phyloP scores from a whole-genome alignment of 2,113 vertebrate genomes.

The Thamnophis sirtalis region DNA sequence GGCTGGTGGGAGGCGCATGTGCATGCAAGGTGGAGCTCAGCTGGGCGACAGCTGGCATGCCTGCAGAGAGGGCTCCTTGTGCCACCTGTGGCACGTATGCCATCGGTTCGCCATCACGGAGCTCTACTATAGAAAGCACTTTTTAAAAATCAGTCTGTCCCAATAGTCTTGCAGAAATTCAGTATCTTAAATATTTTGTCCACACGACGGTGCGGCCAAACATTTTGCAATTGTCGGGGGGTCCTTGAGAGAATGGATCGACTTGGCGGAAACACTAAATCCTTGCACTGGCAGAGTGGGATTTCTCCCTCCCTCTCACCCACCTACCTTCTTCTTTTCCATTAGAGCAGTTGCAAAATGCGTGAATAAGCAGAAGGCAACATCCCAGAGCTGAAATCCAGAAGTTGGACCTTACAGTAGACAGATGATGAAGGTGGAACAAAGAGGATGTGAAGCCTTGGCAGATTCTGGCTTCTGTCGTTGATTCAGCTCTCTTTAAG shows the following conservation, averaged over 20 bases:
- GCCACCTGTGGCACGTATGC: too few species aligned
- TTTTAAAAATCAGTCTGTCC: neutral
- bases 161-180: neutral
- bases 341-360: neutral
- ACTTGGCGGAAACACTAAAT: constrained; percentile 24
- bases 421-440: neutral
- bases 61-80: too few species aligned
- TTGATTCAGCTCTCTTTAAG: neutral
- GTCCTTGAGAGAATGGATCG: constrained; percentile 18
- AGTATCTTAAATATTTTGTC: constrained; percentile 33
- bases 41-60: too few species aligned
- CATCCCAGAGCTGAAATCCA: neutral
- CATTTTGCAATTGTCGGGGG: neutral
- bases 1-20: too few species aligned
- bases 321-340: neutral
- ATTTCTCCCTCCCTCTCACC: neutral
- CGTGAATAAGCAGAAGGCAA: neutral
- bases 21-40: too few species aligned
- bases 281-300: neutral
- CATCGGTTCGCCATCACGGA: too few species aligned
- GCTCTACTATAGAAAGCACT: neutral
- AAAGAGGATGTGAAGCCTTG: neutral
- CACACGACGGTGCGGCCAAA: neutral
- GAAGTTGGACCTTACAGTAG: neutral
- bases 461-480: neutral